Conservation (phyloP, 2,888 invertebrate species). For the Pollenia amentaria region DNA sequence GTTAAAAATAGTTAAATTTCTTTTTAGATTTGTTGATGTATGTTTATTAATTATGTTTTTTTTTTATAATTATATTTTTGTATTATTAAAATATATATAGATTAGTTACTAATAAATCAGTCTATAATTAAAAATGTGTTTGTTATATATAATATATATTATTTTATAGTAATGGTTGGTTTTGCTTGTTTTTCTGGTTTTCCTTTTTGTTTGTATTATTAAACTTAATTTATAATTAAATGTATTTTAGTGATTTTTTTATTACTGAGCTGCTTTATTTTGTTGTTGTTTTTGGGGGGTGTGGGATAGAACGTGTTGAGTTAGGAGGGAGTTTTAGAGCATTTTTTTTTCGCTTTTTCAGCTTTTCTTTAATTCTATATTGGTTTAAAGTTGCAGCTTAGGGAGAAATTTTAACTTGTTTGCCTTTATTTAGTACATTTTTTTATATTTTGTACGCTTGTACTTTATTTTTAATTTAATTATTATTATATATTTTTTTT, state of each 20-base stretch:
- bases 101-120: conserved; percentile 85
- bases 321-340: conserved; percentile 7
- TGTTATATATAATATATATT: conserved; percentile 70
- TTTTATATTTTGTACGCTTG: conserved; percentile 63
- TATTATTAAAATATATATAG: conserved; percentile 80
- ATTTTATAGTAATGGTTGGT: conserved; percentile 55
- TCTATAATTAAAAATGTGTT: conserved; percentile 83
- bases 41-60: conserved; percentile 64
- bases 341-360: conserved; percentile 17
- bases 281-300: conserved; percentile 9
- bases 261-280: conserved; percentile 48
- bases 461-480: conserved; percentile 30
- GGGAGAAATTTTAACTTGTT: conserved; percentile 19
- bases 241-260: conserved; percentile 41
- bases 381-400: conserved; percentile 19
- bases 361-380: conserved; percentile 17
- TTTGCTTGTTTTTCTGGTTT: conserved; percentile 49
- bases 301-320: not conserved
- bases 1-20: conserved; percentile 57
- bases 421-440: conserved; percentile 29
- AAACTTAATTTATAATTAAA: conserved; percentile 49
- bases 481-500: conserved; percentile 23
- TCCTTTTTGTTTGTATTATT: not conserved
- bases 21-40: conserved; percentile 69
- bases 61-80: conserved; percentile 66